Evolutionary conservation across 2,888 invertebrate species (phyloP), one percentile per base, ranked within the genome.

Genomic region (Griposia aprilina): DNA sequence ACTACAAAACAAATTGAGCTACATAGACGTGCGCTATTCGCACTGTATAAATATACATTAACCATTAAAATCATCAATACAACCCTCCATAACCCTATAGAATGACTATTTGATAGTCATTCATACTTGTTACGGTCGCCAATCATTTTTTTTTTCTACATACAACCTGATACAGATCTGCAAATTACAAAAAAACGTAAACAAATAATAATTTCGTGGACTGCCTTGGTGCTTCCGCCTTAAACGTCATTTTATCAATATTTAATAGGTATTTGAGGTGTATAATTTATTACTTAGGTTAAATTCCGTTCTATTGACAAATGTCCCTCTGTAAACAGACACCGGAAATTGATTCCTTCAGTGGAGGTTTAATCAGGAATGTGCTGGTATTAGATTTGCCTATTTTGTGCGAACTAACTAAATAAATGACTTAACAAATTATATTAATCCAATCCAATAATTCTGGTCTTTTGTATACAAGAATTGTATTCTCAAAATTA

Each of bases 291-390:
- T 59, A 62, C 10, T 30, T 11, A 60, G 1, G 11, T 30, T 48
- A 26, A 13, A 78, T 80, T 75, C 57, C 62, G 26, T 65, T 69
- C 17, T 41, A 59, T 65, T 85, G 52, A 74, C 73, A 66, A 69
- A 69, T 67, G n/a, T 57, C 23, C 30, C 59, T 41, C n/a, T 55
- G 15, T 67, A 48, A 65, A 75, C 1, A 62, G 45, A 73, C n/a
- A n/a, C 48, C 67, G 72, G 80, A 85, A 78, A 78, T 80, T 70
- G 41, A 70, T 74, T 41, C 15, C 48, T 57, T 60, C 7, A 65
- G 17, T 81, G 10, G n/a, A 78, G 11, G 26, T 71, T 81, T 50
- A 81, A 74, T 76, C 57, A 76, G 65, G 66, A 65, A 60, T 48
- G 45, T n/a, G 15, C n/a, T 26, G 36, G 17, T 74, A 45, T 52